phyloP scores from a whole-genome alignment of 1,140 invertebrate species.

The Drosophila sp. region DNA sequence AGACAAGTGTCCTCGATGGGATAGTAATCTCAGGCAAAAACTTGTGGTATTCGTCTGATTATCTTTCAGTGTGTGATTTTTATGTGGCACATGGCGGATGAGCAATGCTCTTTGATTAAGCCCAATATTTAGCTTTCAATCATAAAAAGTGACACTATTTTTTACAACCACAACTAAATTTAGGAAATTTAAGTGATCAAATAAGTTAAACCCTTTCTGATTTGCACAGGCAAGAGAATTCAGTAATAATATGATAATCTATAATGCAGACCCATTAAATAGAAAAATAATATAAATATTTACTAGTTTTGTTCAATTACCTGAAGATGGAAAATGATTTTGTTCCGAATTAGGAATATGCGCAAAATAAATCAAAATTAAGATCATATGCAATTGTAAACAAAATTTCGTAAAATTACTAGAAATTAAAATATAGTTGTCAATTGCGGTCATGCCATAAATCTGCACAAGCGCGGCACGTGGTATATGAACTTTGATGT shows the following conservation, averaged over 20 bases:
- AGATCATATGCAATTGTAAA: background rate
- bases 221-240: background rate
- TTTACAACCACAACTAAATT: background rate
- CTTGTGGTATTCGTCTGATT: conserved; percentile 13
- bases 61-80: conserved; percentile 5
- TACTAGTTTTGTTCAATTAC: no score
- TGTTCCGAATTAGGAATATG: background rate
- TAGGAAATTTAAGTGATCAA: background rate
- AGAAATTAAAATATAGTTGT: background rate
- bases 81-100: background rate
- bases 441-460: no score
- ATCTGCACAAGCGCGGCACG: background rate
- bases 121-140: conserved; percentile 3
- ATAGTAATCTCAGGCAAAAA: conserved; percentile 18
- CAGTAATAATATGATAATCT: no score
- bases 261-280: no score
- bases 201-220: background rate
- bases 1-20: conserved; percentile 11
- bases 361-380: background rate
- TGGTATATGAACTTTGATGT: background rate
- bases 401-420: background rate
- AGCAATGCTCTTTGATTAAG: conserved; percentile 9
- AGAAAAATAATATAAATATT: no score
- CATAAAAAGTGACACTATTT: conserved; percentile 21
- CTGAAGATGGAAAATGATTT: no score